Evolutionary conservation across 2,888 invertebrate species (phyloP).

Genomic region (Hypena proboscidalis): DNA sequence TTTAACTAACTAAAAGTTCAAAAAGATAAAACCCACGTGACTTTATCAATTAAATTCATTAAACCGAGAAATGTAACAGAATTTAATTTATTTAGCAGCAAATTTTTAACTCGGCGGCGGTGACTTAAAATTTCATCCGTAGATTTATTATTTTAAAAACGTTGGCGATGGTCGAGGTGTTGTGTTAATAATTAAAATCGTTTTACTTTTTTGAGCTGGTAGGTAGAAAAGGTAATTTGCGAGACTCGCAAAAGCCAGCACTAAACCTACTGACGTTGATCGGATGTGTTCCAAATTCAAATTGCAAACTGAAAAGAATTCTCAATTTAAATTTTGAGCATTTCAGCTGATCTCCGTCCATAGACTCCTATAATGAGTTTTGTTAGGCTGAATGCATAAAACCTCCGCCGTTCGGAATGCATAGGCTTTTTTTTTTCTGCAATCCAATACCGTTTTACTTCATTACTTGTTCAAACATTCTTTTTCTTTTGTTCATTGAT

Average conservation of each 20-base stretch:
- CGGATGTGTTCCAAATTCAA: neutral
- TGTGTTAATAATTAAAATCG: slow-evolving; percentile 4
- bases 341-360: too few species aligned
- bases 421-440: too few species aligned
- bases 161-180: neutral
- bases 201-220: slow-evolving; percentile 3
- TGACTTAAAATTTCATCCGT: neutral
- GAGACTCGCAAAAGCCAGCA: neutral
- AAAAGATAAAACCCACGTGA: neutral
- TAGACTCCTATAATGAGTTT: neutral
- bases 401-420: too few species aligned
- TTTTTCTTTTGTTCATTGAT: too few species aligned
- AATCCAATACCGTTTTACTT: neutral
- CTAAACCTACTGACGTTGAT: neutral
- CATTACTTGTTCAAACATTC: too few species aligned
- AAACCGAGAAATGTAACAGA: neutral
- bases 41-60: neutral
- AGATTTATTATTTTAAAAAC: slow-evolving; percentile 4
- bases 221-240: neutral
- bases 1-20: neutral
- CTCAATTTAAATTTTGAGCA: too few species aligned
- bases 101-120: slow-evolving; percentile 1
- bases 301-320: neutral
- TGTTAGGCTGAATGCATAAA: neutral
- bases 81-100: neutral